Conservation (phyloP, 2,797 vertebrate species). For the Champsocephalus gunnari region DNA sequence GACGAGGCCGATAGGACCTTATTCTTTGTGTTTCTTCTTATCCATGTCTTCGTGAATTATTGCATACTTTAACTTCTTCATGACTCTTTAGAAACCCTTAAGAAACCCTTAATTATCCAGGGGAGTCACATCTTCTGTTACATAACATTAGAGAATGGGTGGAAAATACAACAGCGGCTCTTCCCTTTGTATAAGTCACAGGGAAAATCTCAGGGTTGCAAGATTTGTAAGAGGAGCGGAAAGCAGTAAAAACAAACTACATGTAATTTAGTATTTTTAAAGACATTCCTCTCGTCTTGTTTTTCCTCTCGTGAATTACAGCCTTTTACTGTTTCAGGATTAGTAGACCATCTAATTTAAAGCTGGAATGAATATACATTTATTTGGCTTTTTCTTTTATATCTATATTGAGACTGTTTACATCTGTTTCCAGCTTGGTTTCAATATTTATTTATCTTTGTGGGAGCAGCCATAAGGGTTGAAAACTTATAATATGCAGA, state of each 20-base stretch:
- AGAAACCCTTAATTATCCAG: neutral
- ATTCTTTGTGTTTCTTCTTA: neutral
- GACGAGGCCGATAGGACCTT: neutral
- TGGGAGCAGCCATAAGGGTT: conserved; percentile 1
- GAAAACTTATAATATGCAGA: neutral
- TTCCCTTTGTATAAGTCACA: neutral
- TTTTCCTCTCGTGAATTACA: neutral
- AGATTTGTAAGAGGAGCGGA: neutral
- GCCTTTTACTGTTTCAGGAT: neutral
- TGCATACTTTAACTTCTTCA: neutral
- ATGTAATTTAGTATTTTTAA: neutral
- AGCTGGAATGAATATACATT: neutral
- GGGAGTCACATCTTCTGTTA: too few relatives aligned
- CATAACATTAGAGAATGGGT: too few relatives aligned
- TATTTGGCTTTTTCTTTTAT: neutral
- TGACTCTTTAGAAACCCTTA: neutral
- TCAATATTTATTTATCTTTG: neutral
- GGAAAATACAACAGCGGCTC: too few relatives aligned
- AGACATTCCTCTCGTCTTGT: neutral
- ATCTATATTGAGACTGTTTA: neutral
- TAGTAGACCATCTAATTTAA: neutral
- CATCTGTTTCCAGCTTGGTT: neutral
- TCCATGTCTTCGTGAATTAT: neutral
- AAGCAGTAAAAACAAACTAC: neutral
- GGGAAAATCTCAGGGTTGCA: neutral